Evolutionary conservation across 2,113 vertebrate genomes (phyloP), one percentile per base, ranked within the genome.

Genomic region (Dipodomys spectabilis): DNA sequence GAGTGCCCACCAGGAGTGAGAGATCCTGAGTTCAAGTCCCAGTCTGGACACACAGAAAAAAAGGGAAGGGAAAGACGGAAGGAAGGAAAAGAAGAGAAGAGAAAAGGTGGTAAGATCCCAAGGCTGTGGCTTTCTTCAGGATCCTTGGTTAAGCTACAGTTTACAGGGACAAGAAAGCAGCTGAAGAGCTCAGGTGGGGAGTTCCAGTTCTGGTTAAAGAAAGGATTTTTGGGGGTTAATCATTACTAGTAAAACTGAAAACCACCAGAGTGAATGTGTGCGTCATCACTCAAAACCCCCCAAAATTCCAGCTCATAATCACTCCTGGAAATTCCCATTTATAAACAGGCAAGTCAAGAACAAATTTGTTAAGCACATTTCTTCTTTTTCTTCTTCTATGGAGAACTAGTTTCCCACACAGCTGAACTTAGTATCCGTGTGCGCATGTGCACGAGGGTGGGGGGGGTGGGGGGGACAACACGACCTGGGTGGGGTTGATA

Each of bases 231-330:
- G 49, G 49, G 49, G 49, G 45, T 32, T 28, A 71, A 7, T 57
- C 16, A 35, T 69, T 68, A 60, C 44, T n/a, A 80, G 39, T 39
- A n/a, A 88, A 73, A 88, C 1, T 11, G 71, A 91, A 94, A 94
- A 30, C 6, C 25, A 15, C 4, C 49, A 82, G 39, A 35, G 49
- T 68, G 65, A 80, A 74, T 89, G 25, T 86, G 25, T 87, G 73
- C 93, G 32, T 85, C 80, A 82, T 71, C 53, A 15, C 39, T 78
- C 75, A 83, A 94, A 89, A 68, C 65, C 44, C 81, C 84, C 49
- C 0, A 8, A 44, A 90, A 88, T 45, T 82, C 32, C 73, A 60
- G 32, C 39, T 74, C 27, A 20, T 62, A 75, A 79, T 25, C 77
- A 81, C 35, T 81, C 32, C 25, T 25, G 2, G 45, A 86, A 93